phyloP scores from a whole-genome alignment of 1,140 invertebrate species.

The Drosophila funebris region DNA sequence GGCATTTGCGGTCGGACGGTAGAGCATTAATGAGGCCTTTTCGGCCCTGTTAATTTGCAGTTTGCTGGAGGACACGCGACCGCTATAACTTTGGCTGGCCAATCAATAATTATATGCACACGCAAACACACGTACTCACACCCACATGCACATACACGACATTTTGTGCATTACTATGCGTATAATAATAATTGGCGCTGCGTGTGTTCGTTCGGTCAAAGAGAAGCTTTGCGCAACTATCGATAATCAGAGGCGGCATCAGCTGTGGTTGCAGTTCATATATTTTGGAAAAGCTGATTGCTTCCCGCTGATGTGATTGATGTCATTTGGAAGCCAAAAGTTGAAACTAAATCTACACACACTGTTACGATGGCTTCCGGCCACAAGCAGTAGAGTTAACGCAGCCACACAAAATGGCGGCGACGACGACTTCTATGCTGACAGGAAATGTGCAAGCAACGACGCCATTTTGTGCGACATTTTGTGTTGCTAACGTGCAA shows the following conservation, averaged over 20 bases:
- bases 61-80: constrained; percentile 15
- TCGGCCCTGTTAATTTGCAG: constrained; percentile 63
- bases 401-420: constrained; percentile 20
- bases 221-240: constrained; percentile 16
- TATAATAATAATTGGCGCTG: constrained; percentile 59
- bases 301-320: constrained; percentile 26
- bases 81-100: constrained; percentile 31
- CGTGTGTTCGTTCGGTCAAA: constrained; percentile 1
- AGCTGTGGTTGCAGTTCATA: constrained; percentile 11
- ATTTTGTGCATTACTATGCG: constrained; percentile 41
- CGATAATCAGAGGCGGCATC: constrained; percentile 37
- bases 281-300: neutral
- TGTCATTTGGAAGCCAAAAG: constrained; percentile 37
- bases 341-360: constrained; percentile 39
- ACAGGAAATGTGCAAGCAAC: constrained; percentile 65
- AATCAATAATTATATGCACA: constrained; percentile 68
- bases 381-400: too few species aligned
- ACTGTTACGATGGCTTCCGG: constrained; percentile 31
- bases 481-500: constrained; percentile 40
- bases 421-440: neutral
- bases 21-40: constrained; percentile 70
- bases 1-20: constrained; percentile 56
- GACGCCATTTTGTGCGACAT: constrained; percentile 52
- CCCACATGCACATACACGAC: neutral
- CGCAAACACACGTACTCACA: constrained; percentile 16